Evolutionary conservation across 2,113 vertebrate species (phyloP).

Genomic region (Sander vitreus): DNA sequence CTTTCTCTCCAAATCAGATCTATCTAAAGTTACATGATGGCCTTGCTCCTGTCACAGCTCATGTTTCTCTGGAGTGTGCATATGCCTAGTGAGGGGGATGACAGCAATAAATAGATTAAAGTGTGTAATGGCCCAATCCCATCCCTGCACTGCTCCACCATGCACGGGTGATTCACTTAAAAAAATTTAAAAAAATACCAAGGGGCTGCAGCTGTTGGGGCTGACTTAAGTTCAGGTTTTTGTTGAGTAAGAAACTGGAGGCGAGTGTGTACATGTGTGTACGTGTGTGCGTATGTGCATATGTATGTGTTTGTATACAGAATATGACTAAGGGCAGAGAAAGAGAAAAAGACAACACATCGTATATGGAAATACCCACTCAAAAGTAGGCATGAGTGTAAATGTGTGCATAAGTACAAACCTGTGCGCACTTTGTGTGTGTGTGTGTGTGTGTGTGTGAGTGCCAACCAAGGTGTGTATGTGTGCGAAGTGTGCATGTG

Average conservation of each 20-base stretch:
- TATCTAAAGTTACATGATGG: constrained; percentile 50
- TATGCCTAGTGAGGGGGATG: constrained; percentile 58
- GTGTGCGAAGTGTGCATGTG: constrained; percentile 50
- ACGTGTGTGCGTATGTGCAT: constrained; percentile 11
- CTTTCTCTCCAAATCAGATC: constrained; percentile 35
- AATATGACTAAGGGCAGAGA: background rate
- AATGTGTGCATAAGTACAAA: constrained; percentile 44
- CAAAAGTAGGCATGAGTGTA: constrained; percentile 36
- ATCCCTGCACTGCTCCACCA: constrained; percentile 44
- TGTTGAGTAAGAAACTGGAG: constrained; percentile 40
- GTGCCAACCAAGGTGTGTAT: constrained; percentile 56
- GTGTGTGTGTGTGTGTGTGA: constrained; percentile 50
- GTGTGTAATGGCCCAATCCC: constrained; percentile 70
- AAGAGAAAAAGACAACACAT: background rate
- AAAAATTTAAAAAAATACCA: constrained; percentile 22
- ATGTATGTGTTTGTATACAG: constrained; percentile 11
- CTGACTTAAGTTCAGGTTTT: constrained; percentile 61
- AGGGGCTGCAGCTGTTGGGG: constrained; percentile 65
- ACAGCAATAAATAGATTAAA: constrained; percentile 79
- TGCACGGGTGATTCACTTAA: constrained; percentile 60
- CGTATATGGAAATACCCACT: constrained; percentile 4
- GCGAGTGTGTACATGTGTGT: constrained; percentile 23
- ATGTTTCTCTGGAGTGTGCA: constrained; percentile 60
- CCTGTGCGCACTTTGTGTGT: constrained; percentile 20
- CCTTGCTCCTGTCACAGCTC: constrained; percentile 47